Evolutionary conservation across 2,797 vertebrate species (phyloP).

Genomic region (Microchirus variegatus): DNA sequence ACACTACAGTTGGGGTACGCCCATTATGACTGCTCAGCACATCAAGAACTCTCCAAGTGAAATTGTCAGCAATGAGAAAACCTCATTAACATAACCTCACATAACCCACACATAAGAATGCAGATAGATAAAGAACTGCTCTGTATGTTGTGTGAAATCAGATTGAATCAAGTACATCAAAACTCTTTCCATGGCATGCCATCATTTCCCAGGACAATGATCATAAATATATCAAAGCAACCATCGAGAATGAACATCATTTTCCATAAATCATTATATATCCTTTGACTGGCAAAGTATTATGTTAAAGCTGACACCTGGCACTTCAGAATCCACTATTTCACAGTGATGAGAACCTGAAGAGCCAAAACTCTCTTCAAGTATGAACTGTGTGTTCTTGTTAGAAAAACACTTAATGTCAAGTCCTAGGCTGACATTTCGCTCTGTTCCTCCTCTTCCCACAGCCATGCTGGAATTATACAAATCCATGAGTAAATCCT

Average conservation of each 20-base stretch:
- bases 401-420: neutral
- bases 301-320: neutral
- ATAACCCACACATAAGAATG: no score
- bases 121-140: no score
- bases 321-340: no score
- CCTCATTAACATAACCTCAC: no score
- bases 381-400: neutral
- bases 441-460: neutral
- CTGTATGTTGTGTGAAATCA: no score
- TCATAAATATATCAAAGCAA: neutral
- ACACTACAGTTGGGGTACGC: no score
- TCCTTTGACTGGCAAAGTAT: neutral
- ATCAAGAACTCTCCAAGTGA: no score
- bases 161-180: neutral
- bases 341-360: neutral
- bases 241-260: neutral
- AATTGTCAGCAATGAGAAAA: no score
- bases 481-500: neutral
- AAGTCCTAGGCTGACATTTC: neutral
- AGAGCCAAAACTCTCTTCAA: no score
- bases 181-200: neutral
- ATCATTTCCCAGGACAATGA: neutral
- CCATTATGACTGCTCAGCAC: no score
- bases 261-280: neutral
- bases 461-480: conserved; percentile 4